phyloP scores from a whole-genome alignment of 2,888 invertebrate species.

The Timema cristinae region DNA sequence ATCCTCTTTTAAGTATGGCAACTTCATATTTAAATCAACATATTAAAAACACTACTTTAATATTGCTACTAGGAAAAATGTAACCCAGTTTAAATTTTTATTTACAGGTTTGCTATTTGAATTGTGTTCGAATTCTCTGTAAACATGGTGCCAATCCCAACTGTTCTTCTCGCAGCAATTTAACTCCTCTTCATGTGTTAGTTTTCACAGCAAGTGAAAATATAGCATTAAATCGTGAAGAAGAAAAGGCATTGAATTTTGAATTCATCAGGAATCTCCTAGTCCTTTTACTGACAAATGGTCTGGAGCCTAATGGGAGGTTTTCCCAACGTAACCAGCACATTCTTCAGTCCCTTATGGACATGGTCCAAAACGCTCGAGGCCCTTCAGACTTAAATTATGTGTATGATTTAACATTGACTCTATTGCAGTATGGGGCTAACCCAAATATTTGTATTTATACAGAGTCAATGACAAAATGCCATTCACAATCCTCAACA shows the following conservation, averaged over 20 bases:
- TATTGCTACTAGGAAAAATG: too few species aligned
- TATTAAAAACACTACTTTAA: too few species aligned
- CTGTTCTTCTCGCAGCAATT: constrained; percentile 62
- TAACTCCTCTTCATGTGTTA: constrained; percentile 65
- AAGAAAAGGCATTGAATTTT: constrained; percentile 62
- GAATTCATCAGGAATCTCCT: constrained; percentile 67
- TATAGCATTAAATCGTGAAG: constrained; percentile 62
- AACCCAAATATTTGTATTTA: constrained; percentile 63
- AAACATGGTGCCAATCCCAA: constrained; percentile 70
- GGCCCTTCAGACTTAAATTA: constrained; percentile 63
- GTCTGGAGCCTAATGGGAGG: constrained; percentile 60
- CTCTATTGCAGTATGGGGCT: constrained; percentile 69
- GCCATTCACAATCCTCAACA: constrained; percentile 50
- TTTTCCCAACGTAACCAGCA: constrained; percentile 61
- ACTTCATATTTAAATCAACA: too few species aligned
- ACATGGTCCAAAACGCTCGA: constrained; percentile 63
- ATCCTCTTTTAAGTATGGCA: too few species aligned
- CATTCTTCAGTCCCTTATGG: constrained; percentile 64
- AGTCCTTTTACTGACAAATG: constrained; percentile 59
- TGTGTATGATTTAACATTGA: constrained; percentile 65
- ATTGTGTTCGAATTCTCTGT: constrained; percentile 64
- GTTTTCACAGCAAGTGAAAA: constrained; percentile 68
- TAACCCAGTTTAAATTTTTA: constrained; percentile 20
- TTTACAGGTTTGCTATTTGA: constrained; percentile 62
- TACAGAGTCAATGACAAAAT: constrained; percentile 43